Conservation (phyloP, 2,888 invertebrate genomes). For the Encarsia formosa region DNA sequence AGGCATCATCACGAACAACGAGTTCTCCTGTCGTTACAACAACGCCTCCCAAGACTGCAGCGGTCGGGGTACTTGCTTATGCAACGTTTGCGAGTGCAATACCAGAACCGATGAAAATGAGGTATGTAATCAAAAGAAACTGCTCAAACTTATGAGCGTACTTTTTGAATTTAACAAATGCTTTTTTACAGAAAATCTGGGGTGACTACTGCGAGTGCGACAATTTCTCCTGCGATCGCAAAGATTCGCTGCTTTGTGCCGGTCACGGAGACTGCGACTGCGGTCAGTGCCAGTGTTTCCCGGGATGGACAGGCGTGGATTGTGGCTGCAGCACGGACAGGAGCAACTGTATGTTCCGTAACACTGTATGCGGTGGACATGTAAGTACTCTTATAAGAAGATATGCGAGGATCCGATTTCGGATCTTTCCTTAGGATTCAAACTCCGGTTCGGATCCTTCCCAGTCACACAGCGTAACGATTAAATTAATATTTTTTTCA, state of each 20-base stretch:
- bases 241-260: slow-evolving; percentile 75
- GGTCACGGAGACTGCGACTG: slow-evolving; percentile 85
- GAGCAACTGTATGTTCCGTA: slow-evolving; percentile 68
- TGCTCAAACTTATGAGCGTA: no score
- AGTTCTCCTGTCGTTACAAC: slow-evolving; percentile 63
- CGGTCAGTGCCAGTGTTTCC: slow-evolving; percentile 81
- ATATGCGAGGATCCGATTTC: no score
- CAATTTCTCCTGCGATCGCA: slow-evolving; percentile 89
- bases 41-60: slow-evolving; percentile 72
- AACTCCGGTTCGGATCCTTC: no score
- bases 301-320: slow-evolving; percentile 77
- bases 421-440: no score
- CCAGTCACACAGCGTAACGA: no score
- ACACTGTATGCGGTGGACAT: slow-evolving; percentile 45
- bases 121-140: no score
- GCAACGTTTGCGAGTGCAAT: slow-evolving; percentile 78
- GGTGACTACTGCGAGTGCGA: slow-evolving; percentile 80
- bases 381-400: no score
- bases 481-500: no score
- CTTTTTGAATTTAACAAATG: no score
- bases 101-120: slow-evolving; percentile 40
- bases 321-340: slow-evolving; percentile 79
- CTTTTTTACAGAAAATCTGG: slow-evolving; percentile 38
- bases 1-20: slow-evolving; percentile 29
- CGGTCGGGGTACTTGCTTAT: slow-evolving; percentile 75